A percentile compares a stretch with the other conserved stretches of the same genome.
phyloP scores from a whole-genome alignment of 2,888 invertebrate species.

The Drosophila kambysellisi region DNA sequence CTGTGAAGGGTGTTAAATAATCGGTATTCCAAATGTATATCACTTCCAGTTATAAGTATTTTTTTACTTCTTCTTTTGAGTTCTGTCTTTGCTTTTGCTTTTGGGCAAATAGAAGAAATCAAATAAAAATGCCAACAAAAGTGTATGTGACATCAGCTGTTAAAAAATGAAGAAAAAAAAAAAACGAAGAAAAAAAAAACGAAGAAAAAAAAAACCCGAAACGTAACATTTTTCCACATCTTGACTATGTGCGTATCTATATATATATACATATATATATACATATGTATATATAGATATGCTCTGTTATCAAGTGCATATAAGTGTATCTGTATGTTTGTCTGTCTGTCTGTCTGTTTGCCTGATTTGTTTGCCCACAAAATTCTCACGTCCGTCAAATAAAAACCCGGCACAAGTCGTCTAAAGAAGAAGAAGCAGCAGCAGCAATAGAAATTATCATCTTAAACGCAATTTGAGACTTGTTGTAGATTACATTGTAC shows the following conservation, averaged over 20 bases:
- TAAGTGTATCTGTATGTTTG: conserved; percentile 31
- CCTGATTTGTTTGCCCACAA: conserved; percentile 66
- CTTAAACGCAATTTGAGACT: conserved; percentile 11
- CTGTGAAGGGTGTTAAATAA: not conserved
- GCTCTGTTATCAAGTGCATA: conserved; percentile 65
- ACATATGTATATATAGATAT: conserved; percentile 50
- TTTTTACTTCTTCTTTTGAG: not conserved
- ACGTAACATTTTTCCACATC: conserved; percentile 32
- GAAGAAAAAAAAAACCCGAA: not conserved
- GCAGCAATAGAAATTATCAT: conserved; percentile 41
- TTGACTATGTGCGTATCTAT: conserved; percentile 43
- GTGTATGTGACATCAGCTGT: conserved; percentile 68
- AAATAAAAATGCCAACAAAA: conserved; percentile 56
- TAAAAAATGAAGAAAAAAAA: conserved; percentile 22
- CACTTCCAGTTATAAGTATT: not conserved
- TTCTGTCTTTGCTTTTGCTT: conserved; percentile 12
- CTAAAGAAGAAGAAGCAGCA: conserved; percentile 22
- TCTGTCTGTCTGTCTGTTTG: conserved; percentile 38
- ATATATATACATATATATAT: conserved; percentile 45
- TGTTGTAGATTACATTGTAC: conserved; percentile 23
- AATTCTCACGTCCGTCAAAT: conserved; percentile 76
- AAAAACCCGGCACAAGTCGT: conserved; percentile 27
- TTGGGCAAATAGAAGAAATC: conserved; percentile 56
- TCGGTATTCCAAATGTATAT: not conserved
- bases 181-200: not conserved